Evolutionary conservation across 2,797 vertebrate species (phyloP), one percentile per base, ranked within the genome.

Genomic region (Odontamblyopus rebecca): DNA sequence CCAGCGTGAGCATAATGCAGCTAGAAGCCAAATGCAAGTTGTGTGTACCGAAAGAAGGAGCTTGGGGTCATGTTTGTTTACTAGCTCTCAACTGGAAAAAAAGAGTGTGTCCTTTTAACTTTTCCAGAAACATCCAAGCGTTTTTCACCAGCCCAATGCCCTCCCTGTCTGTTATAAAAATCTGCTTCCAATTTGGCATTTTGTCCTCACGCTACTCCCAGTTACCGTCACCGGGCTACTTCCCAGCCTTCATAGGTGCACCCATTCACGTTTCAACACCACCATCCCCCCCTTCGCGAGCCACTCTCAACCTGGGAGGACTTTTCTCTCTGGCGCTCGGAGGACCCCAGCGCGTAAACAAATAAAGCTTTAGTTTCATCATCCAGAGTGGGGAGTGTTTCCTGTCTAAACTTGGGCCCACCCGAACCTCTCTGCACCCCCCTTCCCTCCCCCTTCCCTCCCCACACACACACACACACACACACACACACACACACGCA

Each of bases 321-420:
- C 26, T 59, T 87, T 89, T 88, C 88, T 87, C 1, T 83, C 80
- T 84, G 82, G 88, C 74, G 83, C 87, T 82, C 80, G 85, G 59
- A 84, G 83, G 80, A 91, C 86, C 90, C 84, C 86, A 80, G 84
- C 86, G 86, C 71, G 79, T 92, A 91, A 91, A 93, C 89, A 92
- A 93, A 92, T 90, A 92, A 90, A 91, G 87, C 89, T 92, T 88
- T 77, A 88, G 90, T 92, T 91, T 92, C 90, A 92, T 92, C 89
- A 92, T 87, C 87, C 85, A 89, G 89, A 89, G 89, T 89, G 88
- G 90, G 85, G 87, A 83, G 89, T 91, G 88, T 92, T 92, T 93
- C 90, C 87, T 92, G 89, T 89, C 81, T 82, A 84, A 85, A 84
- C 23, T 63, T 76, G 80, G 80, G 77, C 61, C 72, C 59, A 61